Evolutionary conservation across 2,888 invertebrate species (phyloP), one percentile per base, ranked within the genome.

Genomic region (Orthonevra nobilis): DNA sequence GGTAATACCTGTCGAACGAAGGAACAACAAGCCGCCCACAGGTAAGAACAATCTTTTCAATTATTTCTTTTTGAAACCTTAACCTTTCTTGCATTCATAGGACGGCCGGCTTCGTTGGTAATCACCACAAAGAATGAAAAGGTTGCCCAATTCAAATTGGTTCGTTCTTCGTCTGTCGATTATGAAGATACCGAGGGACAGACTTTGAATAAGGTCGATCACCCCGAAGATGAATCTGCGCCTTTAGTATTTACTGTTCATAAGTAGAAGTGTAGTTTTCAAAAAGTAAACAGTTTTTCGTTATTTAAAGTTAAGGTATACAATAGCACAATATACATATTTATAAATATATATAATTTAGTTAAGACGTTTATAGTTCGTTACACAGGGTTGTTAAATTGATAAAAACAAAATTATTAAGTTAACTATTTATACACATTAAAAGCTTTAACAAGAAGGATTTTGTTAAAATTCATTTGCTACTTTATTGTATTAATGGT

Each of bases 151-250:
- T 87, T 88, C 66, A 89, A 88, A 77, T 82, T 89, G 70, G 84
- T 87, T 30, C 87, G 89, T 48, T 88, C 89, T 15, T 85, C 87
- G 2, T 89, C 89, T 1, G 86, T 89, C 12, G 89, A 89, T 81
- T 89, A 88, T 61, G 89, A 89, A 40, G 88, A 88, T 54, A 84
- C 87, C 19, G 89, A 88, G 81, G 84, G 85, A 89, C 87, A 87
- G 79, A 60, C 12, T 48, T 32, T 40, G 36, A 63, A 52, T 26
- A 73, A 63, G 10, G 46, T 44, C 15, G 86, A 88, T 70, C 72
- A 81, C 60, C 88, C 86, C 42, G 88, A 88, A 77, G 89, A 88
- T 82, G 88, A 88, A 83, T 87, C 87, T 32, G 85, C 86, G 12
- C 88, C 88, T 0, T 83, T 88, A 82, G 89, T 88, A 44, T 86